Base-by-base conservation (phyloP, 2,888 invertebrate species). In the Erebia epiphron region DNA sequence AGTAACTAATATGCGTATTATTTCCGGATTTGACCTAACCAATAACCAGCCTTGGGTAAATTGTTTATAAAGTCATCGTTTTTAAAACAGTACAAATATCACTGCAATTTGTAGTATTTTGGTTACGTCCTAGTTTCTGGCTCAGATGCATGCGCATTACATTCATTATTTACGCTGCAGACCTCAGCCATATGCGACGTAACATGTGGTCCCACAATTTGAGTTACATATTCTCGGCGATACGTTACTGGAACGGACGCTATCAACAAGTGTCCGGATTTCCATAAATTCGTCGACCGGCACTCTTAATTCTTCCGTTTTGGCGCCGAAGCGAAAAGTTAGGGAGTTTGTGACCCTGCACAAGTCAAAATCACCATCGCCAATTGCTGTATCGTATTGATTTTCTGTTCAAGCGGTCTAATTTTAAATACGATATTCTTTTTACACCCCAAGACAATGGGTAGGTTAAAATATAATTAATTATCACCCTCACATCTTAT, bases 241-340 rank as follows among this genome's bases (percentile, higher is more conserved):
- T 77, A 76, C 66, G 67, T 77, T 71, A 75, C 61, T 57, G 72
- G 72, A 75, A 75, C 78, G 75, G 75, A 73, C 76, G 84, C 86
- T 89, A 91, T 92, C 92, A 92, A 91, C 91, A 92, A 91, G 91
- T 92, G 90, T 86, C 88, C 79, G 84, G 85, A 81, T 82, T 83
- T 82, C 83, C 81, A 87, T 88, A 86, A 86, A 86, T 86, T 81
- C 77, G 58, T 57, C 67, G 68, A 64, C 71, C 70, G 73, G 35
- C 70, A 68, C 26, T 58, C 69, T 69, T 73, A 75, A 75, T 74
- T 69, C 68, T 74, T 74, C 70, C 68, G 73, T 72, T 70, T 76
- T 62, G 69, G 70, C 61, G 70, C 68, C 66, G 62, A 70, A 67
- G 71, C 66, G 71, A 61, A 68, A 71, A 71, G 71, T 64, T 54